A percentile compares a stretch with the other conserved stretches of the same genome.
Evolutionary conservation across 2,797 vertebrate species (phyloP).

Genomic region (Sylvilagus floridanus): DNA sequence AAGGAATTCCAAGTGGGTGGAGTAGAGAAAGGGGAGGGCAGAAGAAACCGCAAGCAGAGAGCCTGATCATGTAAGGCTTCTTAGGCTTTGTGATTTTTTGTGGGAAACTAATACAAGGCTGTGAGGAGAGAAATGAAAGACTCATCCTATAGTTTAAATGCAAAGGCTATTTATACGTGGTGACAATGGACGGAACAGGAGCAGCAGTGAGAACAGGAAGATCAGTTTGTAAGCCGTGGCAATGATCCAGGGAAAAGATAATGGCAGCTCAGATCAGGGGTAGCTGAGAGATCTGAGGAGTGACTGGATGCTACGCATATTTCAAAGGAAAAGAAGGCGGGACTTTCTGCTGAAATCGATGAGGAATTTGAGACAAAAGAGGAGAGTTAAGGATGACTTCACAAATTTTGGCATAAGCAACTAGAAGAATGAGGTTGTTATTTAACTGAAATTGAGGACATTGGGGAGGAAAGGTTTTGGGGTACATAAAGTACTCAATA

Average conservation of each 20-base stretch:
- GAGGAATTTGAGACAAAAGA: neutral
- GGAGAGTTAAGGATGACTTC: neutral
- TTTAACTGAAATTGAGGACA: neutral
- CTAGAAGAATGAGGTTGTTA: neutral
- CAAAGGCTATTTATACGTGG: neutral
- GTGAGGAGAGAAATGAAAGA: neutral
- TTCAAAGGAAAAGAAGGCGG: neutral
- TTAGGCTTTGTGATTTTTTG: neutral
- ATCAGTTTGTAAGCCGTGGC: neutral
- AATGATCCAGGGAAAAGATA: neutral
- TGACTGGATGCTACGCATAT: neutral
- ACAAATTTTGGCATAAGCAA: neutral
- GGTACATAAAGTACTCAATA: neutral
- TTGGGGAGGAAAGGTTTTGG: neutral
- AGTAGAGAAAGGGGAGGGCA: neutral
- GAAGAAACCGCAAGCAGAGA: neutral
- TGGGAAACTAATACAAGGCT: neutral
- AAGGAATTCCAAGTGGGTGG: neutral
- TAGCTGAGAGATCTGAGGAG: neutral
- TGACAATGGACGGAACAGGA: neutral
- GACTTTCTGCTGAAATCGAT: neutral
- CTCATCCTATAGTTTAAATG: neutral
- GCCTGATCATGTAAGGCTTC: neutral
- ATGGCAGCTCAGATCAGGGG: neutral
- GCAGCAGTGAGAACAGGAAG: neutral